phyloP scores from a whole-genome alignment of 2,113 vertebrate species.

The Ailurus styani region DNA sequence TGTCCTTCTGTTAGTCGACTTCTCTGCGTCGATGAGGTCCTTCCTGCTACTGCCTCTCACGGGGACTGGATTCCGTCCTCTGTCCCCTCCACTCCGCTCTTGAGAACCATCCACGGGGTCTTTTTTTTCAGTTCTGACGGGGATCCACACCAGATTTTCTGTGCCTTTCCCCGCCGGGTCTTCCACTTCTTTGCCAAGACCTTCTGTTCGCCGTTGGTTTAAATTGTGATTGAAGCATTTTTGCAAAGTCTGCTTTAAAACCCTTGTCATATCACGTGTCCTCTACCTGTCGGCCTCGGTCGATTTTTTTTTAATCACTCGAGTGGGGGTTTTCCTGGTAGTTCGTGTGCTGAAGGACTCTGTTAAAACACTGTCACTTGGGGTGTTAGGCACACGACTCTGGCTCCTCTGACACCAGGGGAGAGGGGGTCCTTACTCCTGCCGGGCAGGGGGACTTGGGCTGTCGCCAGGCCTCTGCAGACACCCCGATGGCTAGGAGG shows the following conservation, averaged over 20 bases:
- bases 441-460: background rate
- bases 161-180: background rate
- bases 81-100: rapidly evolving
- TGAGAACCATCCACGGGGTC: rapidly evolving
- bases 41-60: background rate
- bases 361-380: background rate
- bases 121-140: background rate
- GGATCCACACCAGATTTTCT: background rate
- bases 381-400: rapidly evolving
- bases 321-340: background rate
- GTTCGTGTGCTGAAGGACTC: background rate
- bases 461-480: background rate
- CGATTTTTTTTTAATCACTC: background rate
- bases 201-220: background rate
- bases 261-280: background rate
- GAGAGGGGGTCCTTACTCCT: background rate
- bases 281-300: too few species aligned
- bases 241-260: background rate
- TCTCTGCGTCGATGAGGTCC: background rate
- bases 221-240: background rate
- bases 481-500: background rate
- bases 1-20: background rate
- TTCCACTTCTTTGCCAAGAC: background rate
- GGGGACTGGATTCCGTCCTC: background rate
- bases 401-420: background rate